A percentile compares a stretch with the other conserved stretches of the same genome.
These are phyloP conservation scores for Condylura cristata DNA, from an alignment of 2,113 vertebrate genomes.

Conservation along the genomic window DNA sequence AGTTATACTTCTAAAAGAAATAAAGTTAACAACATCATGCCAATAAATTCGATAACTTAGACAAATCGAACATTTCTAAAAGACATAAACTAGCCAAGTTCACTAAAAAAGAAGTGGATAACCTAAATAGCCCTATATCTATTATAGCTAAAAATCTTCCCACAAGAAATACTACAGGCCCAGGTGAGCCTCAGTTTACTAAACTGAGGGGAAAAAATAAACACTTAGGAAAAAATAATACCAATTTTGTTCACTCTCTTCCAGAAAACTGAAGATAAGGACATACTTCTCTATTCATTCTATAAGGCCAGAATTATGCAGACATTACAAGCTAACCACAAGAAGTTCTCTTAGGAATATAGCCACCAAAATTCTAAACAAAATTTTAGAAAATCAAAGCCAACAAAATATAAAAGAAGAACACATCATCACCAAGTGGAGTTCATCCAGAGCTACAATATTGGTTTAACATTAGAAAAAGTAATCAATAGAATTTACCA, in stretches of 20 bases:
- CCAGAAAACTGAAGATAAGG: neutral
- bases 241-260: neutral
- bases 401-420: neutral
- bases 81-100: neutral
- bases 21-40: constrained; percentile 2
- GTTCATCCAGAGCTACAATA: neutral
- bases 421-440: neutral
- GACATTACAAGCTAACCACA: constrained; percentile 8
- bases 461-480: neutral
- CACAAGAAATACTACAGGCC: neutral
- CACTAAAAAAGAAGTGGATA: neutral
- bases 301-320: neutral
- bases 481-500: neutral
- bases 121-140: neutral
- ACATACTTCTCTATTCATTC: neutral
- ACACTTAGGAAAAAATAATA: constrained; percentile 4
- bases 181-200: neutral
- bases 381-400: constrained; percentile 6
- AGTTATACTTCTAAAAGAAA: neutral
- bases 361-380: neutral
- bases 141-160: constrained; percentile 12
- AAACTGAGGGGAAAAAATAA: neutral
- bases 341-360: neutral
- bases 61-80: neutral
- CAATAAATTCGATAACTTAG: constrained; percentile 13